Evolutionary conservation across 2,888 invertebrate genomes (phyloP).

Genomic region (Endomychus coccineus): DNA sequence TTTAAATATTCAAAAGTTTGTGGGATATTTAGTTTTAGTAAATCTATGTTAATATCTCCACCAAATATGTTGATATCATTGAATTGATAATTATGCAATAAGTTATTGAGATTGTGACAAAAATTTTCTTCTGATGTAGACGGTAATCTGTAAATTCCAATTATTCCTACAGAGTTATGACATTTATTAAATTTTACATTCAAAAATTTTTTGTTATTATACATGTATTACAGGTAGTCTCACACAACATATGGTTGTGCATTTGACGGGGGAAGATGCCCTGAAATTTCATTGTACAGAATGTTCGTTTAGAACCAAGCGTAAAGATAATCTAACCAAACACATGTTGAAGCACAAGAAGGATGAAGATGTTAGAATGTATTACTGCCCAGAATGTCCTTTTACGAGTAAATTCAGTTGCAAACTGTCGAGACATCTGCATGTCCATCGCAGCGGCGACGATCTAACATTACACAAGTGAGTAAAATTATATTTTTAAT

Average conservation of each 20-base stretch:
- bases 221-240: constrained; percentile 10
- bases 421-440: constrained; percentile 13
- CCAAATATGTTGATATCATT: too few relatives aligned
- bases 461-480: constrained; percentile 10
- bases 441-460: constrained; percentile 12
- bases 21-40: too few relatives aligned
- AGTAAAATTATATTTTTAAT: too few relatives aligned
- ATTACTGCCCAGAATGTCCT: constrained; percentile 14
- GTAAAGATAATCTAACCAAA: constrained; percentile 14
- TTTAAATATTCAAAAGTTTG: too few relatives aligned
- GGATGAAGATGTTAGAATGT: constrained; percentile 15
- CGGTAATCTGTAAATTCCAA: too few relatives aligned
- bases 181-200: too few relatives aligned
- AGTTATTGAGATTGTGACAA: too few relatives aligned
- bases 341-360: constrained; percentile 13
- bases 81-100: too few relatives aligned
- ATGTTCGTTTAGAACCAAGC: constrained; percentile 12
- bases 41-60: too few relatives aligned
- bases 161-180: too few relatives aligned
- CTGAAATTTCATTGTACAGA: constrained; percentile 11
- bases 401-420: constrained; percentile 15
- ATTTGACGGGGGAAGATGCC: constrained; percentile 12
- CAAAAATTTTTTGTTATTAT: too few relatives aligned
- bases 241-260: constrained; percentile 13
- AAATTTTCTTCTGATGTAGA: too few relatives aligned